Evolutionary conservation across 2,113 vertebrate species (phyloP), one percentile per base, ranked within the genome.

Genomic region (Todiramphus saurophagus): DNA sequence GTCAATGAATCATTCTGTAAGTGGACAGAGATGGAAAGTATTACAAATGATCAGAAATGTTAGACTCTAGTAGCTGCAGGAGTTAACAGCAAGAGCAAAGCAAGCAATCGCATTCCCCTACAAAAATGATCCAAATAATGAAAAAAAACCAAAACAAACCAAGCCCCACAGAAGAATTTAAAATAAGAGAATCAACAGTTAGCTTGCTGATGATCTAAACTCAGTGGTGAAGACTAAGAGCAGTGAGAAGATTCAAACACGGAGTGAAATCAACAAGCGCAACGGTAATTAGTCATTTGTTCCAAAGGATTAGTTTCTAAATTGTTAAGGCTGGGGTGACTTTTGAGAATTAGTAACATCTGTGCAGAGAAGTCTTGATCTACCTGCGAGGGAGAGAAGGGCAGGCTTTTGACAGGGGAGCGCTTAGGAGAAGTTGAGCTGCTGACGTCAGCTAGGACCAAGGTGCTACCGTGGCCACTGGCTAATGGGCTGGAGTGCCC

Each of bases 301-400:
- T 98, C 97, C 98, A 97, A 97, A 97, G 95, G 98, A 98, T 98
- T 98, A 98, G 98, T 98, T 98, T 98, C 98, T 98, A 97, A 97
- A 98, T 97, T 97, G 98, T 98, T 98, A 98, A 97, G 97, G 96
- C 91, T 97, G 95, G 93, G 91, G 95, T 97, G 91, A 97, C 97
- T 98, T 98, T 94, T 98, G 97, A 97, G 97, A 97, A 98, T 98
- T 98, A 98, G 98, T 98, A 97, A 97, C 94, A 98, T 97, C 97
- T 98, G 97, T 97, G 97, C 96, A 98, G 91, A 98, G 92, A 98
- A 97, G 96, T 97, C 94, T 95, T 96, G 94, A 96, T 98, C 99
- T 99, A 99, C 99, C 99, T 99, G 98, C 7, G 98, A 99, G 96
- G 99, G 99, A 97, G 99, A 99, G 99, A 99, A 99, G 94, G 98